Evolutionary conservation across 2,797 vertebrate genomes (phyloP).

Genomic region (Gymnothorax reevesii): DNA sequence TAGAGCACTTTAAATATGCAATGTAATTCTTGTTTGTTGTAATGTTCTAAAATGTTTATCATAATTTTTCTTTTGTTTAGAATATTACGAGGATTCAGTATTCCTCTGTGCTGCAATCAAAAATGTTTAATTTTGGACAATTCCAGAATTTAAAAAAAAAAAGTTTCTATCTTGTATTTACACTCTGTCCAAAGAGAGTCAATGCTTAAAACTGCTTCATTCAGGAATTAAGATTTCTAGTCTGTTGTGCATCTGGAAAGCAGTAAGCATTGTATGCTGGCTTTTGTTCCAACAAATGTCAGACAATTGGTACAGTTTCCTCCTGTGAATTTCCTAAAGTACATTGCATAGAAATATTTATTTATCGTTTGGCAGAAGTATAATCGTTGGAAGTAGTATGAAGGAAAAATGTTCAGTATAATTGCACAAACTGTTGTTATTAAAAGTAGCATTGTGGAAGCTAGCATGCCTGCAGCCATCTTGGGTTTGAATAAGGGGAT

Average conservation of each 20-base stretch:
- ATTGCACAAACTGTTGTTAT: neutral
- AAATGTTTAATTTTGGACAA: conserved; percentile 14
- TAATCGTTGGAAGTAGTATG: neutral
- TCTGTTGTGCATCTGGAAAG: neutral
- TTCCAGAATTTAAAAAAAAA: neutral
- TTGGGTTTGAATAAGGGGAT: neutral
- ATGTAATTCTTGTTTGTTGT: neutral
- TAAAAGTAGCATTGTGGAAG: neutral
- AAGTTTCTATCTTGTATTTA: neutral
- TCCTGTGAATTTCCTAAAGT: neutral
- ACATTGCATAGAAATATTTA: neutral
- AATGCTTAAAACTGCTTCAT: neutral
- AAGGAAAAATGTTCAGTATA: neutral
- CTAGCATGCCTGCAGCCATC: neutral
- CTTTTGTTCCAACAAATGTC: conserved; percentile 6
- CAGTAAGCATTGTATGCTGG: neutral
- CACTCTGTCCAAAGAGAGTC: neutral
- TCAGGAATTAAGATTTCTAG: neutral
- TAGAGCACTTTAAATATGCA: neutral
- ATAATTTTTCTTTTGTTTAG: neutral
- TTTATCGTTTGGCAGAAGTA: neutral
- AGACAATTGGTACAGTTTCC: neutral
- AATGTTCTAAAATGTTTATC: neutral
- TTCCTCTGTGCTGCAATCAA: neutral
- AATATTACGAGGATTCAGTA: neutral